Percentiles rank a stretch among this genome's conserved stretches.
Conservation (phyloP, 92 coral and sea anemone species). For the Phymanthus crucifer region DNA sequence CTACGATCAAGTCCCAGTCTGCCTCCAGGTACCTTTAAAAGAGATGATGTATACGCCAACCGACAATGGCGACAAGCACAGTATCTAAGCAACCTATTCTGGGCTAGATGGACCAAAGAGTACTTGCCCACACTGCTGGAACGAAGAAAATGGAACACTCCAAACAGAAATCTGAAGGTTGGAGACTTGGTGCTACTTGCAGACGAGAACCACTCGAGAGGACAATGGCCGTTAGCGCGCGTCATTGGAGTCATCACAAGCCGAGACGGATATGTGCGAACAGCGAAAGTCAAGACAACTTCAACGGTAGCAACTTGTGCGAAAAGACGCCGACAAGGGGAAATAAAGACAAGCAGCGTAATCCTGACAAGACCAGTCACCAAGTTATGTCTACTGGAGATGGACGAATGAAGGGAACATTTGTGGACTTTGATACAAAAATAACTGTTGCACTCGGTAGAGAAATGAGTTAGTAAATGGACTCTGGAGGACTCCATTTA, state of each 20-base stretch:
- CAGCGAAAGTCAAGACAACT: slow-evolving; percentile 9
- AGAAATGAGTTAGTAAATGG: background rate
- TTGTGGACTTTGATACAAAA: background rate
- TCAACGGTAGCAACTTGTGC: background rate
- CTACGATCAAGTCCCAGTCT: background rate
- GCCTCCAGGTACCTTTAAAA: too few species aligned
- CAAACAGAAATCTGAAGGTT: background rate
- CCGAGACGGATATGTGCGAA: slow-evolving; percentile 1
- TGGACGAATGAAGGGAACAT: background rate
- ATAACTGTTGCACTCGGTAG: background rate
- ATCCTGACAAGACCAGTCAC: background rate
- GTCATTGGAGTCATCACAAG: background rate
- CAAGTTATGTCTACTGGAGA: background rate
- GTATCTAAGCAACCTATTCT: background rate
- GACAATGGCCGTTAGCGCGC: background rate
- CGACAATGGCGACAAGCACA: background rate
- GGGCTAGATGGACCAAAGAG: background rate
- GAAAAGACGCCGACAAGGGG: background rate
- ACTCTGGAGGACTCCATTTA: background rate
- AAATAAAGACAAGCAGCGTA: background rate
- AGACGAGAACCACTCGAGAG: background rate
- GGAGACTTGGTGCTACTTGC: slow-evolving; percentile 1
- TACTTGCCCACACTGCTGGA: background rate
- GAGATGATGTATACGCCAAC: background rate
- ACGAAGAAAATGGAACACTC: background rate